These are phyloP conservation scores for Malacosoma neustria DNA, from an alignment of 2,888 invertebrate genomes.

Conservation along the genomic window DNA sequence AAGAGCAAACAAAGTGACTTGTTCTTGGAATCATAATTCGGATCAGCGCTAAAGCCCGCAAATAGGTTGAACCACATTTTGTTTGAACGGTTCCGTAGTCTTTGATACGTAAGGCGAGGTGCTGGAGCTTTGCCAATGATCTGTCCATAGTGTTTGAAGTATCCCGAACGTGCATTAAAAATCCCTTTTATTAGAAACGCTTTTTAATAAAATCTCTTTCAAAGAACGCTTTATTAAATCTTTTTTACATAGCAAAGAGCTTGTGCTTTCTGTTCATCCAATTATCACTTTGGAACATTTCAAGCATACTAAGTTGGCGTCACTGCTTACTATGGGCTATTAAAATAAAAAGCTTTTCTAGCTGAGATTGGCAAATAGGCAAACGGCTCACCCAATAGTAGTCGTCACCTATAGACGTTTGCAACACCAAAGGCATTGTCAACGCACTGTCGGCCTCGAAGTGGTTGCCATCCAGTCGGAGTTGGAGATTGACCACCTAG, in stretches of 20 bases:
- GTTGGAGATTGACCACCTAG: too few species aligned
- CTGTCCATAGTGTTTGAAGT: conserved; percentile 38
- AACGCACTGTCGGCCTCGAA: too few species aligned
- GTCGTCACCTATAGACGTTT: too few species aligned
- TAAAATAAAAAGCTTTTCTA: too few species aligned
- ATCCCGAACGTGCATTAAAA: conserved; percentile 31
- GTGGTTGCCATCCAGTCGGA: too few species aligned
- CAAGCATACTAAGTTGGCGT: too few species aligned
- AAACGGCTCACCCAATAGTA: too few species aligned
- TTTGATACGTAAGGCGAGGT: conserved; percentile 16
- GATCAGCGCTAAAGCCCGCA: conserved; percentile 15
- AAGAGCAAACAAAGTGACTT: neutral
- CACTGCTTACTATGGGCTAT: too few species aligned
- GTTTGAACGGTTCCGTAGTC: conserved; percentile 6
- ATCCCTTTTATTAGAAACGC: conserved; percentile 37
- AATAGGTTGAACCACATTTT: conserved; percentile 11
- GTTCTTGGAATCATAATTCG: conserved; percentile 12
- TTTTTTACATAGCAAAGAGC: conserved; percentile 3
- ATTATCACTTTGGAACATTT: too few species aligned
- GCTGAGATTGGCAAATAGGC: too few species aligned
- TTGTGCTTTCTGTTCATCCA: too few species aligned
- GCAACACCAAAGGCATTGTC: too few species aligned
- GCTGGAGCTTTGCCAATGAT: conserved; percentile 39
- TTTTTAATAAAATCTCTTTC: conserved; percentile 27
- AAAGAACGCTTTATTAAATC: conserved; percentile 11